Evolutionary conservation across 2,888 invertebrate species (phyloP), one percentile per base, ranked within the genome.

Genomic region (Zonitis immaculata): DNA sequence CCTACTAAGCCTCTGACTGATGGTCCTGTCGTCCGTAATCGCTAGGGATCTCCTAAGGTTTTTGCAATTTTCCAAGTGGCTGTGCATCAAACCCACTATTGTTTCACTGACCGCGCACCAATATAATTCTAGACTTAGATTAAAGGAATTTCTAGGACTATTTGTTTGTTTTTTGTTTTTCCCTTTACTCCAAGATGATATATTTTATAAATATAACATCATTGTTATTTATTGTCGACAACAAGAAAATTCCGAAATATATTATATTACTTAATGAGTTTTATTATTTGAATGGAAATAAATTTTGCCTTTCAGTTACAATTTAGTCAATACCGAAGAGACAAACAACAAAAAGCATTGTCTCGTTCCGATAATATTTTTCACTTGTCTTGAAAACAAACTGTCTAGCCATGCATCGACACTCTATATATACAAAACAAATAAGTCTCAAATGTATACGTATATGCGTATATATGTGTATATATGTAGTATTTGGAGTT

Each of bases 41-140:
- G 68, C 67, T 61, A 52, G 68, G 69, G 69, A 70, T 67, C 63
- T 61, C 52, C 65, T 62, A 61, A 66, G 68, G 67, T 70, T 70
- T 68, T 69, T 67, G 69, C 66, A 71, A 71, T 71, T 71, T 71
- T 71, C 70, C 71, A 66, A 70, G 69, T 70, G 70, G 69, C 67
- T 68, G 70, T 71, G 68, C 69, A 69, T 69, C 69, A 67, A 62
- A 61, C 57, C 61, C 55, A 55, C 59, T 56, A 68, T 66, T 68
- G 66, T 68, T 65, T 67, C 61, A 62, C 66, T 67, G 65, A 68
- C 69, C 68, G 61, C 66, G 60, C 59, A 42, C 57, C 25, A 6
- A 25, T 8, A 27, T 51, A 47, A 16, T 6, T 35, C 53, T 27
- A 44, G 45, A 46, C 58, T 57, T 54, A 59, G 58, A 60, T 59